Evolutionary conservation across 2,888 invertebrate genomes (phyloP), one percentile per base, ranked within the genome.

Genomic region (Drosophila vallismaia): DNA sequence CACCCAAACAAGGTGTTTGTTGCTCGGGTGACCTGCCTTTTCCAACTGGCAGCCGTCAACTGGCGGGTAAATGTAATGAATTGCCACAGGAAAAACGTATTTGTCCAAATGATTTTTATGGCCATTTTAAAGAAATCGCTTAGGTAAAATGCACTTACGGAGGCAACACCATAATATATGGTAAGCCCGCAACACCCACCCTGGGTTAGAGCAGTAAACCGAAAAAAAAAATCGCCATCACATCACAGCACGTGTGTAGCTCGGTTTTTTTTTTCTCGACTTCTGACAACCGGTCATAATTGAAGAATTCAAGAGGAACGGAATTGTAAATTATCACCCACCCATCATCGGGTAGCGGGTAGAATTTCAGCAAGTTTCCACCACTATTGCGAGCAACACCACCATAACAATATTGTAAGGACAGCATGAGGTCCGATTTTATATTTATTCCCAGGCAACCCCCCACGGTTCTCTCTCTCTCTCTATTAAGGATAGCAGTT

Each of bases 1-100:
- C 29, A 36, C 4, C 45, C 57, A 57, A 62, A 69, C 50, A 81
- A 74, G 84, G 88, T 88, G 80, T 83, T 44, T 67, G 69, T 68
- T 56, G 77, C 77, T 66, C 55, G 51, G 64, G 52, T 70, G 80
- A 77, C 74, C 84, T 56, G 73, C n/a, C 48, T 19, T 45, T 53
- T 42, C 46, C 48, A 10, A 6, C n/a, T n/a, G n/a, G n/a, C 33
- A 66, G 52, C 57, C 57, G 40, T 45, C 53, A 33, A 29, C 49
- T 24, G 48, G 19, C 45, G 33, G 53, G 29, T 26, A 26, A 33
- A 33, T 8, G 26, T 66, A 76, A 70, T 75, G 66, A 75, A 82
- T 75, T 64, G 69, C 59, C 53, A 48, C 44, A 49, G 64, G 69
- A 81, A 75, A 72, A 50, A 24, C 36, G 26, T 38, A 52, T 85